These are phyloP conservation scores for Manis javanica DNA, from an alignment of 2,797 vertebrate species.

Conservation along the genomic window DNA sequence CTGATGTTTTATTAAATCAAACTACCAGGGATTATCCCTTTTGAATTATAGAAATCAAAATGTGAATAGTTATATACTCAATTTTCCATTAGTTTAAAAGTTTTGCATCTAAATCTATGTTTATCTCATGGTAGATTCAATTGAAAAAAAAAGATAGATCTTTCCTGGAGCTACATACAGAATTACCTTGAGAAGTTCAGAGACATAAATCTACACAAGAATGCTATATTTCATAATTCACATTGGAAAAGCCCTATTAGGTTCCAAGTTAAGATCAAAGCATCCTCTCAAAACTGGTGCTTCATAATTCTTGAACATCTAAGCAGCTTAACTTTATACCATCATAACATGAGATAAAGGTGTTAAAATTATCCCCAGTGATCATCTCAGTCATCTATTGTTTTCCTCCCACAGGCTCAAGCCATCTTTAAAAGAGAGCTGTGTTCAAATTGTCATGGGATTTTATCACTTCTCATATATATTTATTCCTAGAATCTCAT, in stretches of 20 bases:
- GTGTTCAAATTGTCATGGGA: background rate
- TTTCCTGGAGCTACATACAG: background rate
- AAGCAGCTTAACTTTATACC: background rate
- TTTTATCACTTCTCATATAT: background rate
- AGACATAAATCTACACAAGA: background rate
- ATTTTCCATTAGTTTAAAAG: constrained; percentile 56
- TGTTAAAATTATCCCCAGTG: background rate
- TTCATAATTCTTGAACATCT: constrained; percentile 4
- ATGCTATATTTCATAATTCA: background rate
- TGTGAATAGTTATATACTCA: constrained; percentile 19
- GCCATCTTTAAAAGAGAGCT: background rate
- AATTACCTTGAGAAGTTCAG: background rate
- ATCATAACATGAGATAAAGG: background rate
- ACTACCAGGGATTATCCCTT: background rate
- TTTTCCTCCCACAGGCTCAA: background rate
- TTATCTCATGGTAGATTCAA: constrained; percentile 25
- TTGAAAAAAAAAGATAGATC: background rate
- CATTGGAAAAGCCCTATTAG: background rate
- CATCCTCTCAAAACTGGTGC: background rate
- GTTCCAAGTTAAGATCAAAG: background rate
- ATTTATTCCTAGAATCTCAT: background rate
- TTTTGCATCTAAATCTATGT: background rate
- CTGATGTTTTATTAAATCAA: constrained; percentile 54
- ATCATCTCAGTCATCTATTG: background rate
- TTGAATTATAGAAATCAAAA: background rate